Evolutionary conservation across 2,888 invertebrate species (phyloP).

Genomic region (Aquatica leii): DNA sequence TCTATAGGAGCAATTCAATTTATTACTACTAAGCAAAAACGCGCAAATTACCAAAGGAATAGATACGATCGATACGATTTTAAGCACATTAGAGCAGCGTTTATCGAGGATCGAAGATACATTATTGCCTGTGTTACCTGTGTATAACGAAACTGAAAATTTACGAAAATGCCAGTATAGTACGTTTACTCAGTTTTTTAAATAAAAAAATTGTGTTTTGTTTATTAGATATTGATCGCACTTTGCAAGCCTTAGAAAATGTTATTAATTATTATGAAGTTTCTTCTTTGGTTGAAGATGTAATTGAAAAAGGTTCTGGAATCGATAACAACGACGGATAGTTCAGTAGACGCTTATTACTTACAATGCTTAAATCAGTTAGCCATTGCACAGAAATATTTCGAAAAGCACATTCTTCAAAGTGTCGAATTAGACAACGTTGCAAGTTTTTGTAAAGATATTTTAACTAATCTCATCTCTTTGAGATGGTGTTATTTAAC

Average conservation of each 20-base stretch:
- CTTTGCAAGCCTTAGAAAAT: slow-evolving; percentile 86
- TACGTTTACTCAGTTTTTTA: no score
- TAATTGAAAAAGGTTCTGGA: slow-evolving; percentile 85
- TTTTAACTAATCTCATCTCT: slow-evolving; percentile 37
- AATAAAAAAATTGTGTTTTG: no score
- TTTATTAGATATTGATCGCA: slow-evolving; percentile 94
- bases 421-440: slow-evolving; percentile 95
- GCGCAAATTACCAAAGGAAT: slow-evolving; percentile 85
- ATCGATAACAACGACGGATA: slow-evolving; percentile 67
- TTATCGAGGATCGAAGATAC: slow-evolving; percentile 90
- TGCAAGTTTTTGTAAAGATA: slow-evolving; percentile 70
- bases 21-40: slow-evolving; percentile 77
- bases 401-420: slow-evolving; percentile 90
- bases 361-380: slow-evolving; percentile 83
- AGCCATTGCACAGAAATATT: slow-evolving; percentile 88
- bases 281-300: slow-evolving; percentile 87
- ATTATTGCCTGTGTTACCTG: slow-evolving; percentile 90
- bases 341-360: slow-evolving; percentile 63
- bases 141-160: slow-evolving; percentile 94
- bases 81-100: slow-evolving; percentile 91
- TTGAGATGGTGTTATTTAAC: slow-evolving; percentile 76
- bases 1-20: slow-evolving; percentile 80
- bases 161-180: slow-evolving; percentile 91
- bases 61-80: slow-evolving; percentile 83
- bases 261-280: slow-evolving; percentile 97